These are phyloP conservation scores for Brevimyrus niger DNA, from an alignment of 2,113 vertebrate species.

Conservation along the genomic window DNA sequence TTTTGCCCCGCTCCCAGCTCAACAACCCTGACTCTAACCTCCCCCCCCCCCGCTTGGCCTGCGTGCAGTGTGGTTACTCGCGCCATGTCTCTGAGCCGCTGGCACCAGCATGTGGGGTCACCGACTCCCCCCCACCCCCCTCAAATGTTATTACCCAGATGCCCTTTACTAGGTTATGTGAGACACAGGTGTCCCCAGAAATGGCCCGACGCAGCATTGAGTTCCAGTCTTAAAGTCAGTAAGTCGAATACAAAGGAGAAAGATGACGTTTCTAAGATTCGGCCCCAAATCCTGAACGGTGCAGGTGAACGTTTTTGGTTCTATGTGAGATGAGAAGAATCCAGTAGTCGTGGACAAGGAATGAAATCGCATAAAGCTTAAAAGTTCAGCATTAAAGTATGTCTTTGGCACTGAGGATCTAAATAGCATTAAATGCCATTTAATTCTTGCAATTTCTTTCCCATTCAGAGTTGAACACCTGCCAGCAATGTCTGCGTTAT, in stretches of 20 bases:
- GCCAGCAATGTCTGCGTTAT: background rate
- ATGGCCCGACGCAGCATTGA: background rate
- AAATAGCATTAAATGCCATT: background rate
- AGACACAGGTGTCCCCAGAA: background rate
- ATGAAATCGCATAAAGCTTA: background rate
- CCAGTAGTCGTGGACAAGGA: background rate
- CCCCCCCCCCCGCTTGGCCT: slow-evolving; percentile 37
- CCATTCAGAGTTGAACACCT: background rate
- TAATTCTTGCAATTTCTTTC: background rate
- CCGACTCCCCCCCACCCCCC: background rate
- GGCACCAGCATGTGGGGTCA: slow-evolving; percentile 27
- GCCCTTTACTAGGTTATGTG: background rate
- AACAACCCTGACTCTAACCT: background rate
- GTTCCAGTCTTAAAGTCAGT: background rate
- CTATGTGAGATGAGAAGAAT: background rate
- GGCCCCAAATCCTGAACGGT: background rate
- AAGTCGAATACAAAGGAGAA: background rate
- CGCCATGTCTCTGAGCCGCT: slow-evolving; percentile 32
- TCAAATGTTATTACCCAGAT: background rate
- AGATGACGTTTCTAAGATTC: background rate
- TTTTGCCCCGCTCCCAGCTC: slow-evolving; percentile 19
- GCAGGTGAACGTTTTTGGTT: background rate
- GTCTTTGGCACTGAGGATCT: background rate
- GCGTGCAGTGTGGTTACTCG: slow-evolving; percentile 54
- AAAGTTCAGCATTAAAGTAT: background rate